These are phyloP conservation scores for Saccostrea echinata DNA, from an alignment of 1,140 invertebrate genomes.

Conservation along the genomic window DNA sequence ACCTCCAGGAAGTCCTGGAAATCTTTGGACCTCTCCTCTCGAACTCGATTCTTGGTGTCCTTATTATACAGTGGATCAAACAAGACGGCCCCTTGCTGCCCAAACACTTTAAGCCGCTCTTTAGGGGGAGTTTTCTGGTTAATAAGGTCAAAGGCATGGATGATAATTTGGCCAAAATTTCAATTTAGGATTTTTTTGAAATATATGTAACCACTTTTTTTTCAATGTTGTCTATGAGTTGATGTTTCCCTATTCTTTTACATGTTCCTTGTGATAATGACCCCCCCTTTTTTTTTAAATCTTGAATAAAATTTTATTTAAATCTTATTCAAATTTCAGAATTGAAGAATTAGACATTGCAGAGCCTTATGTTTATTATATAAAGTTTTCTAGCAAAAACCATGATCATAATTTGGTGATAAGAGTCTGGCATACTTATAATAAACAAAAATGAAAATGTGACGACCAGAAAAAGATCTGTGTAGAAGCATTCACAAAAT, in stretches of 20 bases:
- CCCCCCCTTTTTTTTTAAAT: too few relatives aligned
- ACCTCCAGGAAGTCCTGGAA: slow-evolving; percentile 44
- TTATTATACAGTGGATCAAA: slow-evolving; percentile 48
- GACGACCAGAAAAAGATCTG: not conserved
- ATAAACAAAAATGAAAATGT: not conserved
- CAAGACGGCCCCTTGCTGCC: slow-evolving; percentile 44
- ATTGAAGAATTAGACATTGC: too few relatives aligned
- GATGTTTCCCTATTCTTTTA: too few relatives aligned
- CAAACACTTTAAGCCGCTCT: slow-evolving; percentile 49
- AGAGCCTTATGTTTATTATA: too few relatives aligned
- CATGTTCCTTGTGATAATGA: too few relatives aligned
- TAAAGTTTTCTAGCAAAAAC: not conserved
- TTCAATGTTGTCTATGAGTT: too few relatives aligned
- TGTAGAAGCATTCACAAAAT: not conserved
- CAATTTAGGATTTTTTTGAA: not conserved
- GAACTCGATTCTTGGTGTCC: slow-evolving; percentile 35
- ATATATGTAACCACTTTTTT: too few relatives aligned
- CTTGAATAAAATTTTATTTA: too few relatives aligned
- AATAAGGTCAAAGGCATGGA: slow-evolving; percentile 9
- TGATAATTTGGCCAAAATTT: not conserved
- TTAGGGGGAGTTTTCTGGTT: slow-evolving; percentile 47
- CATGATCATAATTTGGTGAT: not conserved
- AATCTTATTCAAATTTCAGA: too few relatives aligned
- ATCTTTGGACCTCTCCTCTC: slow-evolving; percentile 50
- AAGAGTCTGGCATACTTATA: not conserved